Evolutionary conservation across 2,888 invertebrate species (phyloP), one percentile per base, ranked within the genome.

Genomic region (Hirtodrosophila alboralis): DNA sequence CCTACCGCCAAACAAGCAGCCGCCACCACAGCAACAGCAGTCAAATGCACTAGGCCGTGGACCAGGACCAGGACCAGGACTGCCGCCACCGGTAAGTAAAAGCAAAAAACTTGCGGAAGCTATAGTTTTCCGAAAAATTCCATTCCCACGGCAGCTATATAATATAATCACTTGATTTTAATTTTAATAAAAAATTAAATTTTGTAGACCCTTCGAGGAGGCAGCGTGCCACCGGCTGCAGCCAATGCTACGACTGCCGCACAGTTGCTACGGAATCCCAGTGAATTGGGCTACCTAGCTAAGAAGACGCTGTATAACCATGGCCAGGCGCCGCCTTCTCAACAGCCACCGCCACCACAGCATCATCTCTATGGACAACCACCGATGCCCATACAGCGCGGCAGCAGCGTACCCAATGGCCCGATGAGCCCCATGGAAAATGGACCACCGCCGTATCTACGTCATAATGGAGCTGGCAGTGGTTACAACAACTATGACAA

Each of bases 391-490:
- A 83, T 88, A 53, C 87, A 87, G 41, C 72, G 89, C 33, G 88
- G 81, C 38, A 67, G 87, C 33, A 86, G 88, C 31, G 87, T 89
- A 44, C 88, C 89, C 14, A 90, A 90, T 10, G 90, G 90, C 0
- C 90, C 90, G 1, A 87, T 90, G 56, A 90, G 90, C 41, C 90
- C 90, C 6, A 90, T 89, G 78, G 89, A 89, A 61, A 77, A 70
- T 38, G 74, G 75, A 3, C 75, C 74, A 8, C 67, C 78, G 10
- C 72, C 78, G 1, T 79, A 85, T 49, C n/a, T 79, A 8, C 57
- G 76, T 4, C 84, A 83, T 47, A 85, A 73, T 56, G 86, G 69
- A 37, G 60, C 75, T 21, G 78, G 60, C 37, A 52, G 70, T 21
- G 79, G 69, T 12, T 79, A 72, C 38, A 74, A 58, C 58, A 74